phyloP scores from a whole-genome alignment of 1,140 invertebrate species.

The Hormaphis cornu region DNA sequence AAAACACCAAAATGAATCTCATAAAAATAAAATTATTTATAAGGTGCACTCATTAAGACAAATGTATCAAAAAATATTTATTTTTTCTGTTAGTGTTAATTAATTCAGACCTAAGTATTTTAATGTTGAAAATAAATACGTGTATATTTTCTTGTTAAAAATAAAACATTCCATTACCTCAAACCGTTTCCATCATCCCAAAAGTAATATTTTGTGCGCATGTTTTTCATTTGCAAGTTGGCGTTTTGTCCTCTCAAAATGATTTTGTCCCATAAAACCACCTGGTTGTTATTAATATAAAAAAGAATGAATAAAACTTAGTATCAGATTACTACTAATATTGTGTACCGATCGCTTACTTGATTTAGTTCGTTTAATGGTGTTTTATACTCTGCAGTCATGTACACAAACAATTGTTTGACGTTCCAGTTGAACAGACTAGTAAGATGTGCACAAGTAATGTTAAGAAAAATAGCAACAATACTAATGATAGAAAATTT shows the following conservation, averaged over 20 bases:
- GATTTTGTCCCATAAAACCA: conserved; percentile 99
- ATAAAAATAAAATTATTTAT: not conserved
- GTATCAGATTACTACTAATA: not conserved
- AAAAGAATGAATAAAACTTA: conserved; percentile 21
- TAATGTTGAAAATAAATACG: not conserved
- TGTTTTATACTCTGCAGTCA: conserved; percentile 93
- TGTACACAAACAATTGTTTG: conserved; percentile 92
- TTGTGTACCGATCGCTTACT: conserved; percentile 42
- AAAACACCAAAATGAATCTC: no score
- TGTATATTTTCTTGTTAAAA: not conserved
- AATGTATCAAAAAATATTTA: no score
- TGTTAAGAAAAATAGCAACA: conserved; percentile 40
- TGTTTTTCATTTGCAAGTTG: conserved; percentile 80
- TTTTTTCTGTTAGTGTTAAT: not conserved
- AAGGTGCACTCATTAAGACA: no score
- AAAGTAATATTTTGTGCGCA: conserved; percentile 98
- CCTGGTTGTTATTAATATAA: conserved; percentile 52
- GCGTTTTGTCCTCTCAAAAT: conserved; percentile 88
- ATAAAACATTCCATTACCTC: conserved; percentile 53
- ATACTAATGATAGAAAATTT: no score
- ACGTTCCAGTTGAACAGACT: conserved; percentile 99
- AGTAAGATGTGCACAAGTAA: conserved; percentile 54
- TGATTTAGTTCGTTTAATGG: conserved; percentile 80
- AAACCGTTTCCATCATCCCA: conserved; percentile 98
- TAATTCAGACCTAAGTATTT: not conserved